A percentile compares a stretch with the other conserved stretches of the same genome.
Conservation (phyloP, 2,888 invertebrate species). For the Andricus curvator region DNA sequence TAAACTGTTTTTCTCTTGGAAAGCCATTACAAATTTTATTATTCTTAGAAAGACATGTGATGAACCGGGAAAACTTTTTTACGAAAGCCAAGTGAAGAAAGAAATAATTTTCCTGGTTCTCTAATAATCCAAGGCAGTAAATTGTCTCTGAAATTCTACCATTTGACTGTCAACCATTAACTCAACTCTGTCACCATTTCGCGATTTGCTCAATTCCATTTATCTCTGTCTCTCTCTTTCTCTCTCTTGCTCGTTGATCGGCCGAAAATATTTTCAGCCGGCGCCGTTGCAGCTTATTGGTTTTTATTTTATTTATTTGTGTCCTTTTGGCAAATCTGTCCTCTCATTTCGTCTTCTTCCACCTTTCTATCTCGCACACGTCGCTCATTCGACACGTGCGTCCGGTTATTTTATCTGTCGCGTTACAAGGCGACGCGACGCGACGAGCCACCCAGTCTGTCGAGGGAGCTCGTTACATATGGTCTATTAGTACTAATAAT, state of each 20-base stretch:
- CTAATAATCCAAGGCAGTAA: conserved; percentile 19
- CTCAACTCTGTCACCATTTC: conserved; percentile 6
- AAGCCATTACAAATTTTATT: too few relatives aligned
- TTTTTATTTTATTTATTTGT: conserved; percentile 1
- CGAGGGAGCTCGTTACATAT: conserved; percentile 66
- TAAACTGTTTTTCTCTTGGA: too few relatives aligned
- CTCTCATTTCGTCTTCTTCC: conserved; percentile 24
- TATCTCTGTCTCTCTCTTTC: conserved; percentile 12
- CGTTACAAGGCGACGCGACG: neutral
- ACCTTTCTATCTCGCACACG: conserved; percentile 7
- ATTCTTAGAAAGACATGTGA: too few relatives aligned
- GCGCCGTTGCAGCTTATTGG: conserved; percentile 1
- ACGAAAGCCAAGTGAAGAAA: neutral
- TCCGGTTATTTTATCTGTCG: conserved; percentile 41
- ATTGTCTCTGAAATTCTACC: conserved; percentile 26
- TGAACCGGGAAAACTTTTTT: neutral
- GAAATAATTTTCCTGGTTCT: conserved; percentile 11
- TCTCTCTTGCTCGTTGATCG: neutral
- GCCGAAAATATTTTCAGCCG: conserved; percentile 24
- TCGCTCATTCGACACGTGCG: conserved; percentile 40
- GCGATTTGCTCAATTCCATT: conserved; percentile 35
- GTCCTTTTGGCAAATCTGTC: conserved; percentile 21
- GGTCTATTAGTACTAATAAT: conserved; percentile 77
- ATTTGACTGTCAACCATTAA: conserved; percentile 30
- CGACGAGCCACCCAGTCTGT: conserved; percentile 49